Percentiles rank a stretch among this genome's conserved stretches.
These are phyloP conservation scores for Cheumatopsyche charites DNA, from an alignment of 1,140 invertebrate genomes.

Conservation along the genomic window DNA sequence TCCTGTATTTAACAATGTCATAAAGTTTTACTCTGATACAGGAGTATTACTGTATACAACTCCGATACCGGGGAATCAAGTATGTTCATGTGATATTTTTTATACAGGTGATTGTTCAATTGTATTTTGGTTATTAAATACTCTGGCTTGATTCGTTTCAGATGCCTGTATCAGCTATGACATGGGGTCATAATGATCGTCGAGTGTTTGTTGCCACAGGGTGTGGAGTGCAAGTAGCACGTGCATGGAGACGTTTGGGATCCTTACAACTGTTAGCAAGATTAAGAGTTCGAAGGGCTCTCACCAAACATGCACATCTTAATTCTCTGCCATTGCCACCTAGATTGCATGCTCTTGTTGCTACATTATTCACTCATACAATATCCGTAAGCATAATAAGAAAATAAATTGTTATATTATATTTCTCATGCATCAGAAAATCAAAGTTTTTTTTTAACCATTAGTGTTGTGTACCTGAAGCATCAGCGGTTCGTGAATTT, in stretches of 20 bases:
- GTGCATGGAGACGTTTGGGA: conserved; percentile 88
- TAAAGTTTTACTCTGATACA: conserved; percentile 80
- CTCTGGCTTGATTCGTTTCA: too few species aligned
- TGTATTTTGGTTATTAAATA: background rate
- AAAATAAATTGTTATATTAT: background rate
- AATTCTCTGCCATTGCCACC: conserved; percentile 82
- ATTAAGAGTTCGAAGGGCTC: conserved; percentile 66
- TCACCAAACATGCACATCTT: conserved; percentile 80
- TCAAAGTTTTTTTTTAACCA: background rate
- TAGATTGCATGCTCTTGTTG: conserved; percentile 81
- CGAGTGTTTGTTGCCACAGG: conserved; percentile 93
- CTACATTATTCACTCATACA: conserved; percentile 93
- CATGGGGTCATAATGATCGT: conserved; percentile 97
- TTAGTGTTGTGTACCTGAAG: conserved; percentile 94
- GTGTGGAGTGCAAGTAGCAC: conserved; percentile 86
- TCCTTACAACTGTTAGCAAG: conserved; percentile 88
- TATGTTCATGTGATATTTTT: conserved; percentile 38
- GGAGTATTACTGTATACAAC: conserved; percentile 77
- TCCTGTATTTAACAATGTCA: conserved; percentile 69
- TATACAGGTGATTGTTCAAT: background rate
- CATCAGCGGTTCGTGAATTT: conserved; percentile 86
- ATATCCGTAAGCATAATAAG: conserved; percentile 72
- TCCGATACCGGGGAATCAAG: conserved; percentile 72
- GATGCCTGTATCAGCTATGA: conserved; percentile 88
- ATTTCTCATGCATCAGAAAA: too few species aligned